Conservation (phyloP, 1,140 invertebrate genomes). For the Anastrepha obliqua region DNA sequence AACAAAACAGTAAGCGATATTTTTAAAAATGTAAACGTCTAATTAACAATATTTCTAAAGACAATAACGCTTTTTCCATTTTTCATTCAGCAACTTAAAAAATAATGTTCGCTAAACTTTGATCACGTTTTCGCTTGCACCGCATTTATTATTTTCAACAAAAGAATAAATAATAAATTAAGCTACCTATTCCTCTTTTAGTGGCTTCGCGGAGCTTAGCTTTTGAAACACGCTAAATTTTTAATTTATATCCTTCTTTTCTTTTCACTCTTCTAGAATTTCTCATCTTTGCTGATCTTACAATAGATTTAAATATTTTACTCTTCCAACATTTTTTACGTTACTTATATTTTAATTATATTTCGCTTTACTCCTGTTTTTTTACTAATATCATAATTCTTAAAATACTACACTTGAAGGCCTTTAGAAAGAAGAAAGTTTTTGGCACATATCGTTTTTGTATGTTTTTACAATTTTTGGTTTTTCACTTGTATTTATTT, state of each 20-base stretch:
- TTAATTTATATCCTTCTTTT: background rate
- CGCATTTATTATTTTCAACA: background rate
- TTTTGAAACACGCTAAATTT: slow-evolving; percentile 10
- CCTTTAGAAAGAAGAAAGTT: slow-evolving; percentile 51
- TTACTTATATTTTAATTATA: slow-evolving; percentile 2
- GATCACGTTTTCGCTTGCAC: background rate
- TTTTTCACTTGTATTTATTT: slow-evolving; percentile 11
- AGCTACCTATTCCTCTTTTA: background rate
- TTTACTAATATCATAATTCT: slow-evolving; percentile 19
- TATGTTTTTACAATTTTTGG: slow-evolving; percentile 44
- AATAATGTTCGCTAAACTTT: background rate
- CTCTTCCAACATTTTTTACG: background rate
- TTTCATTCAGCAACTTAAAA: background rate
- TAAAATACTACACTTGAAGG: slow-evolving; percentile 49
- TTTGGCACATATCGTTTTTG: slow-evolving; percentile 48
- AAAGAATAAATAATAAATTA: background rate
- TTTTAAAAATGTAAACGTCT: slow-evolving; percentile 22
- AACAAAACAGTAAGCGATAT: slow-evolving; percentile 16
- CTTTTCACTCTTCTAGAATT: background rate
- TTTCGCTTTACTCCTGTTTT: background rate
- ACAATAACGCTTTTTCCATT: background rate
- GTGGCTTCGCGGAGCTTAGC: background rate
- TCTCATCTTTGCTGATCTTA: background rate
- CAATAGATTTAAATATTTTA: background rate
- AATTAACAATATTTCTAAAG: slow-evolving; percentile 1